These are phyloP conservation scores for Isurus oxyrinchus DNA, from an alignment of 2,113 vertebrate genomes.

Conservation along the genomic window DNA sequence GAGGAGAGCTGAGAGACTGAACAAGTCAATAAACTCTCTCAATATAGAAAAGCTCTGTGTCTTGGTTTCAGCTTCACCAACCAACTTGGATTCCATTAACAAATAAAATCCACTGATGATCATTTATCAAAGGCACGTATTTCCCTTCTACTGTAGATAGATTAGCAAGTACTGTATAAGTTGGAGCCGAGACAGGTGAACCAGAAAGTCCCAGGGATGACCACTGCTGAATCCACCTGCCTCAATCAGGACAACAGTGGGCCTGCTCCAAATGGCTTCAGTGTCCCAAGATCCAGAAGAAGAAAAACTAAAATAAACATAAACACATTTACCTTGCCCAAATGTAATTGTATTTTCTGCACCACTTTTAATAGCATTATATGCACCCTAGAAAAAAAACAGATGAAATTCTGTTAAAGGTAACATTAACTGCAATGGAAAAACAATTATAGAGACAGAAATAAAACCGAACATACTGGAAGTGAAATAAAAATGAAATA, in stretches of 20 bases:
- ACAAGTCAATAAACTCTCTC: too few relatives aligned
- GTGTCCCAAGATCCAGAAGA: background rate
- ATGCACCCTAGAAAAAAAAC: conserved; percentile 54
- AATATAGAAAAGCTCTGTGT: too few relatives aligned
- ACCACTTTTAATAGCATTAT: conserved; percentile 64
- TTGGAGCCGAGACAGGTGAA: background rate
- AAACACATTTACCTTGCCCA: conserved; percentile 66
- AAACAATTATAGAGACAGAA: background rate
- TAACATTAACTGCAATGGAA: background rate
- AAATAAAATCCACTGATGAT: background rate
- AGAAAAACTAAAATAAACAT: background rate
- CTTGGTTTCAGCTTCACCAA: too few relatives aligned
- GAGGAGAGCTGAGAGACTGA: too few relatives aligned
- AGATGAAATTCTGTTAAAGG: background rate
- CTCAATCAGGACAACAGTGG: background rate
- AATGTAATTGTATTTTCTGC: conserved; percentile 63
- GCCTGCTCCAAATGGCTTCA: background rate
- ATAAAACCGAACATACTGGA: background rate
- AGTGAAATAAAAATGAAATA: background rate
- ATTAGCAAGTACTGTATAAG: background rate
- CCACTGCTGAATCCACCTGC: too few relatives aligned
- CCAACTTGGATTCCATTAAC: too few relatives aligned
- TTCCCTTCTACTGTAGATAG: background rate
- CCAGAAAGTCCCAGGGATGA: background rate
- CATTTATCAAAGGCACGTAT: background rate